Base-by-base conservation (phyloP, 1,140 invertebrate genomes). In the Atta cephalotes region DNA sequence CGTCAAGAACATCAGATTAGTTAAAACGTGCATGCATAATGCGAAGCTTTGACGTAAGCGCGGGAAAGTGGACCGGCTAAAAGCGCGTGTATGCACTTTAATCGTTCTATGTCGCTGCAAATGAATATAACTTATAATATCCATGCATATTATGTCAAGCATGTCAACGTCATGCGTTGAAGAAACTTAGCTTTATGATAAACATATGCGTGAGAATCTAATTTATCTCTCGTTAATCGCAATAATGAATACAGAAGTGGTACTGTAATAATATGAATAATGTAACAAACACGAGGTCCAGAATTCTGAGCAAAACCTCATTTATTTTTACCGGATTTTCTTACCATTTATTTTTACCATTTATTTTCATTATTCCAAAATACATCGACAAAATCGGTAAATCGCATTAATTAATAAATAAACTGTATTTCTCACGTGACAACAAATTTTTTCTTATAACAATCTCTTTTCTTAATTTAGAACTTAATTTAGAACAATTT, bases 21-120 rank as follows among this genome's bases (percentile, higher is more conserved):
- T 74, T 60, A 82, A 82, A 82, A 74, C 39, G 56, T 62, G 80
- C 80, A 82, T 82, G 56, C 68, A 74, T 82, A 82, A 82, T 60
- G 39, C 53, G 35, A 56, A 18, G 12, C 53, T 82, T 82, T 82
- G 80, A 82, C 68, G 68, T 82, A 82, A 74, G 68, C 35, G 21
- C 65, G 65, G 21, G 39, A 72, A 56, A 62, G 18, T n/a, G n/a
- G 3, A 10, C 70, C 53, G 21, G 10, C 35, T 72, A 25, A 60
- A 53, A 82, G 5, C 39, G 21, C 35, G 35, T 58, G 4, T 45
- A 28, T 80, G 31, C 16, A 39, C 21, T 81, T 25, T n/a, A 56
- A 28, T 25, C n/a, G 49, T 21, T 35, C 18, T 39, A 18, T 5
- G 3, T 14, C n/a, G 7, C 16, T 70, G 56, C 3, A n/a, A 74